phyloP scores from a whole-genome alignment of 35 echinoderm and acorn worm species.

The Chiridota heheva region DNA sequence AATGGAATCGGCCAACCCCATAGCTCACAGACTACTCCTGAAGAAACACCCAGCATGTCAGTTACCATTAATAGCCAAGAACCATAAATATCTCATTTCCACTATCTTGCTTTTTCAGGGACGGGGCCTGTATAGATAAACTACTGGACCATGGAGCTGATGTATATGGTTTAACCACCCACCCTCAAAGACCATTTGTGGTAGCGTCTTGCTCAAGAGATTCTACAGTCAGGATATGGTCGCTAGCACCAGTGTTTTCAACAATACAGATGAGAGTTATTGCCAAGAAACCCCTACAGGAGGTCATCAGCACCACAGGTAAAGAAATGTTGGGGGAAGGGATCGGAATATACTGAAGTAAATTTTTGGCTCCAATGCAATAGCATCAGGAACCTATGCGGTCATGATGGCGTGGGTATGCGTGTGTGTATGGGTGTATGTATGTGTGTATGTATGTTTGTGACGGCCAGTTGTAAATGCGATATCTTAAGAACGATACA shows the following conservation, averaged over 20 bases:
- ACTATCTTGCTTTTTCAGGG: slow-evolving; percentile 61
- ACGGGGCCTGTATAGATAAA: slow-evolving; percentile 94
- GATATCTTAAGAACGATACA: too few species aligned
- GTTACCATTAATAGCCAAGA: too few species aligned
- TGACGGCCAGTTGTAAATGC: too few species aligned
- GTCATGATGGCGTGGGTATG: too few species aligned
- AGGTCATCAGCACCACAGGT: slow-evolving; percentile 83
- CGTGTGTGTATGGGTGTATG: too few species aligned
- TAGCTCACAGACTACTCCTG: too few species aligned
- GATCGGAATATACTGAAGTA: neutral
- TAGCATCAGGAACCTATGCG: too few species aligned
- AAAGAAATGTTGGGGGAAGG: neutral
- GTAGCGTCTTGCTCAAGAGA: slow-evolving; percentile 93
- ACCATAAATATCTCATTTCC: too few species aligned
- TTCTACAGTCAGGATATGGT: slow-evolving; percentile 95
- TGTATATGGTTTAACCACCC: slow-evolving; percentile 94
- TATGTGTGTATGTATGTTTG: too few species aligned
- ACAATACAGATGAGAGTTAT: slow-evolving; percentile 82
- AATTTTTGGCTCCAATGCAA: too few species aligned
- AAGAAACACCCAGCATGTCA: too few species aligned
- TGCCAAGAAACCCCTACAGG: slow-evolving; percentile 71
- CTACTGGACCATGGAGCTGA: slow-evolving; percentile 94
- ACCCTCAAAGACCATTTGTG: slow-evolving; percentile 78
- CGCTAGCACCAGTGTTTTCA: slow-evolving; percentile 64
- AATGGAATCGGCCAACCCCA: too few species aligned